Base-by-base conservation (phyloP, 37 sponge, comb jelly and placozoan species). In the Geodia barretti region DNA sequence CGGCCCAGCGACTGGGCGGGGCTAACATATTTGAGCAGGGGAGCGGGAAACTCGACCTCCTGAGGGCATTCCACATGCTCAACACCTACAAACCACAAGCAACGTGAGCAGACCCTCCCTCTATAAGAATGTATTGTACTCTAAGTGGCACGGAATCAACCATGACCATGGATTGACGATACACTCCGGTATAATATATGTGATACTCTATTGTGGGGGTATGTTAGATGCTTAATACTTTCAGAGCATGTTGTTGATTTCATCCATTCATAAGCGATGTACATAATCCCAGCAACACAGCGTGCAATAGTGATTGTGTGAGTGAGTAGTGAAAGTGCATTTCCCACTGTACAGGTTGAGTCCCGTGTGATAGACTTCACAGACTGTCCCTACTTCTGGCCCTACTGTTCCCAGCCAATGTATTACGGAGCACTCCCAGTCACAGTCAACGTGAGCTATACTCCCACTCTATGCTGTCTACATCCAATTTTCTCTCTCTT, bases 351-450 rank as follows among this genome's bases (percentile, higher is more conserved):
- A 59, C 89, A 92, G 92, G 14, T 41, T 95, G 37, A 92, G 88
- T 66, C 99, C 99, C 65, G 87, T 40, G 90, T 92, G 77, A 83
- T 99, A 62, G 99, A 99, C 85, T 72, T 88, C 79, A 92, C 95
- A 0, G 99, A 99, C 75, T 97, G 97, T 41, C 97, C 97, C 26
- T 99, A 99, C 91, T 96, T 99, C 91, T 99, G 99, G 99, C 99
- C 99, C 11, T 94, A 92, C 85, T 97, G 99, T 77, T 87, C 97
- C 26, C 99, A 99, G 85, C 97, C 97, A 0, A 84, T 99, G 36
- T 99, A 97, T 82, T 83, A 93, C 90, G 86, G 91, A 20, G 91
- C 90, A 33, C 72, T 84, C 78, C 99, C 99, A 63, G 77, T 94
- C 19, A 82, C 83, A 47, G 87, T 99, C 43, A 99, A 99, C 79